Evolutionary conservation across 2,888 invertebrate species (phyloP).

Genomic region (Acleris laterana): DNA sequence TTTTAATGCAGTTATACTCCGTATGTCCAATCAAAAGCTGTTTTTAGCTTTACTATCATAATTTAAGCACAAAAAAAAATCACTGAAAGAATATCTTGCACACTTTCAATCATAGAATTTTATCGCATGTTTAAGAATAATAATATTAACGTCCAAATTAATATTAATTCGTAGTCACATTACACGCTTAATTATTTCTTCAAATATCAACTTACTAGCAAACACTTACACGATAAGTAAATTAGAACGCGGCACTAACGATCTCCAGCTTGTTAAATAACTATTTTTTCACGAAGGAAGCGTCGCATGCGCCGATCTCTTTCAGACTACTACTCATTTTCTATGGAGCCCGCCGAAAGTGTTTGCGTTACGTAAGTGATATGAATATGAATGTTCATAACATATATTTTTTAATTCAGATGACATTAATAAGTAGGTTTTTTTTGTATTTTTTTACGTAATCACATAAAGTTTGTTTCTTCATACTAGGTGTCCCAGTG

Average conservation of each 20-base stretch:
- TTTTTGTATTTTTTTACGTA: no score
- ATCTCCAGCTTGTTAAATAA: constrained; percentile 18
- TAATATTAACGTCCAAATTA: no score
- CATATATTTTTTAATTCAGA: neutral
- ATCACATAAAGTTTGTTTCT: no score
- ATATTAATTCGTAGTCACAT: neutral
- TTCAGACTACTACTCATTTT: constrained; percentile 27
- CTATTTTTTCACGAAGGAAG: constrained; percentile 31
- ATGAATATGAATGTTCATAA: constrained; percentile 4
- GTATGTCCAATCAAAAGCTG: no score
- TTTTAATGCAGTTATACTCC: no score
- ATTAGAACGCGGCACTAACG: constrained; percentile 14
- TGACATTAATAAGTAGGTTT: no score
- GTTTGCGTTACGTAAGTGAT: constrained; percentile 19
- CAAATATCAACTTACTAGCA: neutral
- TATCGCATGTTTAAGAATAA: no score
- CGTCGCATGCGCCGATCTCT: constrained; percentile 33
- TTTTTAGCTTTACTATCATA: no score
- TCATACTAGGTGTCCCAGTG: no score
- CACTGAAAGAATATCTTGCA: no score
- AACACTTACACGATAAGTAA: constrained; percentile 18
- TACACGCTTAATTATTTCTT: neutral
- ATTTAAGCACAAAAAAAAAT: no score
- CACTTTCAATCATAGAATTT: no score
- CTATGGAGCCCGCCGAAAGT: constrained; percentile 2